Evolutionary conservation across 2,797 vertebrate genomes (phyloP).

Genomic region (Platyrinchus mystaceus): DNA sequence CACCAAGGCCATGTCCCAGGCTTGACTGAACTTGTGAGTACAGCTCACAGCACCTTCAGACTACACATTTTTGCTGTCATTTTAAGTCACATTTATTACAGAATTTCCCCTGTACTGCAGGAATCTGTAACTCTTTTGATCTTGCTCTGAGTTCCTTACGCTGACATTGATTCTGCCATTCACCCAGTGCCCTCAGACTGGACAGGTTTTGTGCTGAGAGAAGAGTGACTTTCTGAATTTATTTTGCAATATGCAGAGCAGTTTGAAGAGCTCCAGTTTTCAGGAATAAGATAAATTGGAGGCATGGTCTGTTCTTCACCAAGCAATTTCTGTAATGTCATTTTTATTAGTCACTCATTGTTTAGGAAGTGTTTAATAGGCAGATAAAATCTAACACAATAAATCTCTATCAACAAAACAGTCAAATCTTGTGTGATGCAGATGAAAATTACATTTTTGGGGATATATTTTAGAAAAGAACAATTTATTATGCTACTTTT

Average conservation of each 20-base stretch:
- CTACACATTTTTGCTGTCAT: background rate
- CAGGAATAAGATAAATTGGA: background rate
- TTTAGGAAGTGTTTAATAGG: background rate
- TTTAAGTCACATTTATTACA: background rate
- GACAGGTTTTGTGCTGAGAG: background rate
- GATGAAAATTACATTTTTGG: background rate
- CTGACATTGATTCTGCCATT: background rate
- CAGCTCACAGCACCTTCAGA: background rate
- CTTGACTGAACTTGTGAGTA: background rate
- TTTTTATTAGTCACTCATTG: background rate
- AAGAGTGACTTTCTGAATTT: background rate
- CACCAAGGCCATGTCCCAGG: background rate
- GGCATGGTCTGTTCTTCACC: background rate
- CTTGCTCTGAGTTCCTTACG: background rate
- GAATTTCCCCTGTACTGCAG: background rate
- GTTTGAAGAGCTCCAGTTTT: background rate
- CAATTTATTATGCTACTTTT: background rate
- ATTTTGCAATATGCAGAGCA: background rate
- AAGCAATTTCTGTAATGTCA: background rate
- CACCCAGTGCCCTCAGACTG: background rate
- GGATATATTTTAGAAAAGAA: background rate
- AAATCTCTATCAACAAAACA: background rate
- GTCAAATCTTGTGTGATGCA: fast-evolving
- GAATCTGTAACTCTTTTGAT: background rate
- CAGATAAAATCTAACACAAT: background rate